A percentile compares a stretch with the other conserved stretches of the same genome.
Evolutionary conservation across 2,113 vertebrate genomes (phyloP).

Genomic region (Heloderma charlesbogerti): DNA sequence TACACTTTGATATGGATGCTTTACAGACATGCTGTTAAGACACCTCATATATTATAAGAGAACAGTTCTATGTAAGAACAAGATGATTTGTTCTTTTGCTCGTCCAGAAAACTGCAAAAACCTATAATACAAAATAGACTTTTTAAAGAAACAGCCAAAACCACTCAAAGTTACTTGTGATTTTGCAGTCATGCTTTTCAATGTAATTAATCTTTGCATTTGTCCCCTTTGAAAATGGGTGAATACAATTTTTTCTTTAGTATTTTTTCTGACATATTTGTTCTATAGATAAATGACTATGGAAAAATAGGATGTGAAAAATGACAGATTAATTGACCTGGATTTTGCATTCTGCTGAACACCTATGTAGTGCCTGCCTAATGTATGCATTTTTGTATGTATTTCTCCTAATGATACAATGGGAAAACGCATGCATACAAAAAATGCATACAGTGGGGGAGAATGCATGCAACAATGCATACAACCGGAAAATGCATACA

Average conservation of each 20-base stretch:
- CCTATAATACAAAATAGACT: background rate
- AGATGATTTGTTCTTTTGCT: background rate
- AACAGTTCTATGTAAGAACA: constrained; percentile 19
- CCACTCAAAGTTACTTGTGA: background rate
- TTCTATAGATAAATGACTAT: background rate
- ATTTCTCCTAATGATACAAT: no score
- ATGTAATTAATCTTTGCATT: background rate
- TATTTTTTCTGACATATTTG: background rate
- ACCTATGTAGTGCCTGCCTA: background rate
- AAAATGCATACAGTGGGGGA: no score
- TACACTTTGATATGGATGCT: background rate
- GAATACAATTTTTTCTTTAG: background rate
- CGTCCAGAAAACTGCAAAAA: background rate
- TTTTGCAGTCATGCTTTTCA: background rate
- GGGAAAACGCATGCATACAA: no score
- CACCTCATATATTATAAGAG: background rate
- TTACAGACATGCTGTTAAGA: background rate
- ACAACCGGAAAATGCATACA: no score
- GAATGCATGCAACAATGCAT: no score
- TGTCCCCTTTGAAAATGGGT: background rate
- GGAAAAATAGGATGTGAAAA: background rate
- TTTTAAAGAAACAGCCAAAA: accelerated
- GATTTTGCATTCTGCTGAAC: background rate
- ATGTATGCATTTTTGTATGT: no score
- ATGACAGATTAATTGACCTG: background rate